A percentile compares a stretch with the other conserved stretches of the same genome.
Evolutionary conservation across 1,140 invertebrate genomes (phyloP).

Genomic region (Trichonephila inaurata): DNA sequence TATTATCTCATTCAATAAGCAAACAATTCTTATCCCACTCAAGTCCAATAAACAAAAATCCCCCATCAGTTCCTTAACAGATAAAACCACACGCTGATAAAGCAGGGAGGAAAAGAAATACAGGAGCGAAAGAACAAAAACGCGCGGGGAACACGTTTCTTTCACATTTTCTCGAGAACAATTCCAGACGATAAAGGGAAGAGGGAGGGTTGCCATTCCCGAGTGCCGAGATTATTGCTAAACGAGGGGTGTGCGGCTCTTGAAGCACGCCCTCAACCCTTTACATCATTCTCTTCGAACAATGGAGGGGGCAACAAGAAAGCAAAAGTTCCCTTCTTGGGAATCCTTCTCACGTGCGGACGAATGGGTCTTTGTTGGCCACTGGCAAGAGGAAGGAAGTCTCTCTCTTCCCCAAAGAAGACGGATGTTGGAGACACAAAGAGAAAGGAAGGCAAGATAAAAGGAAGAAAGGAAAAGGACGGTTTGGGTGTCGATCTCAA

Average conservation of each 20-base stretch:
- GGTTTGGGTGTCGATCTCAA: constrained; percentile 2
- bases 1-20: too few species aligned
- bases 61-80: neutral
- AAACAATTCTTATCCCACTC: too few species aligned
- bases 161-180: constrained; percentile 5
- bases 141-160: neutral
- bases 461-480: neutral
- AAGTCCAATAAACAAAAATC: neutral
- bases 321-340: neutral
- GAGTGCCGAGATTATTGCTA: constrained; percentile 21
- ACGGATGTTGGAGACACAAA: neutral
- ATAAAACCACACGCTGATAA: neutral
- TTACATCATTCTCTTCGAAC: constrained; percentile 11
- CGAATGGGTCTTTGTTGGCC: constrained; percentile 42
- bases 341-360: constrained; percentile 14
- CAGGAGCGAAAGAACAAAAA: neutral
- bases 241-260: constrained; percentile 1
- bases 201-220: neutral
- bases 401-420: neutral
- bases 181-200: neutral
- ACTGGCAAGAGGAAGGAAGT: neutral
- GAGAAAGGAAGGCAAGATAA: constrained; percentile 6
- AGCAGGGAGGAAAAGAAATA: neutral
- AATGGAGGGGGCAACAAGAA: neutral
- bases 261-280: constrained; percentile 14